phyloP scores from a whole-genome alignment of 1,140 invertebrate genomes.

The Triops cancriformis region DNA sequence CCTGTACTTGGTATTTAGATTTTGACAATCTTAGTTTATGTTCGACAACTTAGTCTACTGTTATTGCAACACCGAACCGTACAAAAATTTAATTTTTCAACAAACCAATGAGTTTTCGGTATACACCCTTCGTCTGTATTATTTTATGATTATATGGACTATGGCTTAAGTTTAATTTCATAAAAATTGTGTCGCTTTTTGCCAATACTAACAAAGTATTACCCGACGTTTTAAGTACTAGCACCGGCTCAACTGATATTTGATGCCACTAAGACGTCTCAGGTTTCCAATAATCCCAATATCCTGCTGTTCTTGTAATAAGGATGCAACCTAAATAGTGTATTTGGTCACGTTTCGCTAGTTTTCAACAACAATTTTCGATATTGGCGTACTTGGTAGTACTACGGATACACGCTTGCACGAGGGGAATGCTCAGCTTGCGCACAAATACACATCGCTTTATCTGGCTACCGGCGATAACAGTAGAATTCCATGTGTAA shows the following conservation, averaged over 20 bases:
- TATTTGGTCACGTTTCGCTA: neutral
- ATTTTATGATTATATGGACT: too few relatives aligned
- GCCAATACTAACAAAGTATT: neutral
- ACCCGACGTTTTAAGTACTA: neutral
- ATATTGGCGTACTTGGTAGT: neutral
- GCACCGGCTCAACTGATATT: neutral
- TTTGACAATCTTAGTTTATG: too few relatives aligned
- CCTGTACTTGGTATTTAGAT: too few relatives aligned
- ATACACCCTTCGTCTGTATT: too few relatives aligned
- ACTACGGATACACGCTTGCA: neutral
- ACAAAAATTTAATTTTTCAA: too few relatives aligned
- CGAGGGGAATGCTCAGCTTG: neutral
- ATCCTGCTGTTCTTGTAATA: neutral
- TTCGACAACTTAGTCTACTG: too few relatives aligned
- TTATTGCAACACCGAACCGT: too few relatives aligned
- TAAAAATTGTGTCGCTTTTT: too few relatives aligned
- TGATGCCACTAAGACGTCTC: neutral
- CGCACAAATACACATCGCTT: neutral
- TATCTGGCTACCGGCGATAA: too few relatives aligned
- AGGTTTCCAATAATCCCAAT: neutral
- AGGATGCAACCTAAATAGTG: neutral
- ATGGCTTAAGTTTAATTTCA: too few relatives aligned
- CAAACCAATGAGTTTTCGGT: too few relatives aligned
- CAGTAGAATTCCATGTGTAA: too few relatives aligned
- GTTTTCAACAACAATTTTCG: neutral